Percentiles rank a stretch among this genome's conserved stretches.
Evolutionary conservation across 2,797 vertebrate genomes (phyloP).

Genomic region (Pantherophis alleghaniensis): DNA sequence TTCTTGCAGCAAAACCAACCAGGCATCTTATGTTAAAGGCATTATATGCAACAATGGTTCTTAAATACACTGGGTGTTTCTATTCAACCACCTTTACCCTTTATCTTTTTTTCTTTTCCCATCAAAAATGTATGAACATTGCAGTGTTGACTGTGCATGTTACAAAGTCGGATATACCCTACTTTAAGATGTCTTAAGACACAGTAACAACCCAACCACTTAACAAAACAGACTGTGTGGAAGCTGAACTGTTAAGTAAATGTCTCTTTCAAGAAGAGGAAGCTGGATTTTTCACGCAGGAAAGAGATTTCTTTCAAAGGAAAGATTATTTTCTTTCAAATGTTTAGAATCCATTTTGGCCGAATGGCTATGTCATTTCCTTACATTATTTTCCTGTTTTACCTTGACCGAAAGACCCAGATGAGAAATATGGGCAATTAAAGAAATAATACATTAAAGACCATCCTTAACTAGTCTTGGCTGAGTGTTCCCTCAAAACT

Average conservation of each 20-base stretch:
- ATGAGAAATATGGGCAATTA: background rate
- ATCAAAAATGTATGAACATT: too few relatives aligned
- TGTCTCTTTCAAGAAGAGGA: background rate
- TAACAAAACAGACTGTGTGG: background rate
- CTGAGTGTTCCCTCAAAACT: background rate
- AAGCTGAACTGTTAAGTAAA: background rate
- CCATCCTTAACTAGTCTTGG: background rate
- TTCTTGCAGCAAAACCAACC: background rate
- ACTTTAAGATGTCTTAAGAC: background rate
- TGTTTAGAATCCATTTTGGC: background rate
- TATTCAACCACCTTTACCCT: background rate
- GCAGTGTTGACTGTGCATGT: background rate
- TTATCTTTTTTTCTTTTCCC: background rate
- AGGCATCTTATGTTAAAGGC: background rate
- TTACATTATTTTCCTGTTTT: background rate
- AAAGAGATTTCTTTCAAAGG: background rate
- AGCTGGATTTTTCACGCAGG: background rate
- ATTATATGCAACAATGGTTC: background rate
- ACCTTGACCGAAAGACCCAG: background rate
- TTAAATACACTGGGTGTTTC: background rate
- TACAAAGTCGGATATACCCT: background rate
- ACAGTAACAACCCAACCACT: background rate
- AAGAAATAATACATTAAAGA: background rate
- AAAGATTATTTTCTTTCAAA: background rate
- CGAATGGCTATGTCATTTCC: background rate